Evolutionary conservation across 2,888 invertebrate genomes (phyloP).

Genomic region (Dasysyrphus albostriatus): DNA sequence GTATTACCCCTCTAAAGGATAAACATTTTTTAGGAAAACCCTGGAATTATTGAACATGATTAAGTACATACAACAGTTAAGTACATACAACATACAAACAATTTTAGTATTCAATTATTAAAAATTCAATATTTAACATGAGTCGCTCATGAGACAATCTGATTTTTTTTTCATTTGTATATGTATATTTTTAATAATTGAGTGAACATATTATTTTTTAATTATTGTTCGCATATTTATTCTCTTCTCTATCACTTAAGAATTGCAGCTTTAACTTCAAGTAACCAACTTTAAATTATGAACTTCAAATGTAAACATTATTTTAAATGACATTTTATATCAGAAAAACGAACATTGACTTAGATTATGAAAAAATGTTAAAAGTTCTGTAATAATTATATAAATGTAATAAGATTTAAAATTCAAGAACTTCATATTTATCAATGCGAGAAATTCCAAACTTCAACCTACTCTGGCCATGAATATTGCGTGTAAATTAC

Average conservation of each 20-base stretch:
- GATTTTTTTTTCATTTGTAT: no score
- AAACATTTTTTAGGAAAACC: neutral
- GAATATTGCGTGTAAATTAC: slow-evolving; percentile 37
- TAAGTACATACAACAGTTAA: neutral
- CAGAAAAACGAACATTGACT: neutral
- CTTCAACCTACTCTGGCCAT: slow-evolving; percentile 25
- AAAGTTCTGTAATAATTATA: no score
- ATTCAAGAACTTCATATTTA: neutral
- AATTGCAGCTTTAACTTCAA: no score
- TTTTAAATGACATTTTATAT: neutral
- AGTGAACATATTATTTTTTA: no score
- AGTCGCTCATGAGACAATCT: neutral
- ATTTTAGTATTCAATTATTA: neutral
- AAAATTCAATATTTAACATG: neutral
- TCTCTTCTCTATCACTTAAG: no score
- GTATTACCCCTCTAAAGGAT: neutral
- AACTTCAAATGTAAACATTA: neutral
- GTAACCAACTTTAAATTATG: no score
- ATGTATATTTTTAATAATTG: no score
- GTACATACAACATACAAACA: neutral
- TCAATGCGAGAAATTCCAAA: slow-evolving; percentile 16
- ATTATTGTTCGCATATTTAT: no score
- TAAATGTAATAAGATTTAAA: neutral
- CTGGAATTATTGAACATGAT: neutral
- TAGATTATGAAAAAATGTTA: neutral